Evolutionary conservation across 2,113 vertebrate genomes (phyloP), one percentile per base, ranked within the genome.

Genomic region (Channa argus): DNA sequence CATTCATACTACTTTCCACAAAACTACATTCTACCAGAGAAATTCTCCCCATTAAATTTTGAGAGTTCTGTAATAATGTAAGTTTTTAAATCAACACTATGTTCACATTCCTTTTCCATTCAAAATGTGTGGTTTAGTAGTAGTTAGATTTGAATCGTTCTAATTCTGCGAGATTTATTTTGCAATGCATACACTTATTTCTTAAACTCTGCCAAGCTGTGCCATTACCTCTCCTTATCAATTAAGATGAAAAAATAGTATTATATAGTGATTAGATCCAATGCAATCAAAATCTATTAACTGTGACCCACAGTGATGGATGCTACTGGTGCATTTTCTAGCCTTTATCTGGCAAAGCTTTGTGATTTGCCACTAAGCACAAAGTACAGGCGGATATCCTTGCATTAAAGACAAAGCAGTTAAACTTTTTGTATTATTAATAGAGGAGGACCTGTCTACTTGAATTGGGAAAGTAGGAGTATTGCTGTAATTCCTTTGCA

Each of bases 301-400:
- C 56, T 41, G 34, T 11, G 7, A 56, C 33, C 6, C 8, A 37
- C n/a, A 4, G 11, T 2, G 45, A 14, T 52, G 4, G n/a, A 44
- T 2, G 3, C 63, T 3, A 37, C 3, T 11, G 7, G n/a, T 65
- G 3, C 3, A 15, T 63, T 68, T 44, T 24, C 9, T 13, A 4
- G 55, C 49, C n/a, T 53, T 64, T 60, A 39, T 67, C 50, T 50
- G n/a, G n/a, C 15, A 63, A 41, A 13, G 13, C 5, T 70, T 63
- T 73, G 14, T 50, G 7, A 2, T 63, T 39, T 67, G 54, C 14
- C 38, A 44, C 49, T 38, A 33, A 59, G 37, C 58, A 63, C 39
- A 54, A 6, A 63, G 6, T 13, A 37, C 38, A 44, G 10, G 4
- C 55, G 34, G 10, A 59, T 74, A 39, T 45, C 6, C 33, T 15